Percentiles rank a stretch among this genome's conserved stretches.
Conservation (phyloP, 2,113 vertebrate genomes). For the Recurvirostra avosetta region DNA sequence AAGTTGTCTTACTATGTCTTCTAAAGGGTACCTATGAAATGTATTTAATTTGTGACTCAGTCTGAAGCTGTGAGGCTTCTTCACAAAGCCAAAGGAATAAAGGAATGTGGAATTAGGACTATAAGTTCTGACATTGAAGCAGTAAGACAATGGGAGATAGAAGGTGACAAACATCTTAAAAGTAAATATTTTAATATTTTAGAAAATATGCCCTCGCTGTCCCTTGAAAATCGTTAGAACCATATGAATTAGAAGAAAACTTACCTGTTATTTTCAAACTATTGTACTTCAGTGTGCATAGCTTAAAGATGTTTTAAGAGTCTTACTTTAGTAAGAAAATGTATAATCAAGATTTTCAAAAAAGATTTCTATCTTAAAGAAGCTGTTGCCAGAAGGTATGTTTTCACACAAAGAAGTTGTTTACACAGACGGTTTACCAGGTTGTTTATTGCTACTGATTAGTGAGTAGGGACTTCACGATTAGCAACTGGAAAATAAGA, state of each 20-base stretch:
- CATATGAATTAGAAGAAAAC: background rate
- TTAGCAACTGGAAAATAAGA: background rate
- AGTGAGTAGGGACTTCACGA: background rate
- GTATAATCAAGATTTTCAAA: background rate
- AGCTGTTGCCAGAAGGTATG: background rate
- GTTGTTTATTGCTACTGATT: background rate
- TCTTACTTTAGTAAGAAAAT: background rate
- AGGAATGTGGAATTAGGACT: background rate
- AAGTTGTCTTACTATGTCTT: background rate
- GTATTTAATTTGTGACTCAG: background rate
- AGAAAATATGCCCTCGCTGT: background rate
- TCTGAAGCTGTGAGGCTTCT: background rate
- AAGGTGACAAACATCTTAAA: background rate
- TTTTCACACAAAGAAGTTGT: background rate
- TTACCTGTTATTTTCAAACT: background rate
- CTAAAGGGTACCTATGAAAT: background rate
- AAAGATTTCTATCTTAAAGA: background rate
- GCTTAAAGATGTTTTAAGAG: background rate
- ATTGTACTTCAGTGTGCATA: background rate
- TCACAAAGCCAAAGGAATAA: background rate
- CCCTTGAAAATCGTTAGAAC: background rate
- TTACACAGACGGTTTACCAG: background rate
- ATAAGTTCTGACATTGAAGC: background rate
- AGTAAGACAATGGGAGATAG: background rate
- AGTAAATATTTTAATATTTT: background rate